Evolutionary conservation across 2,113 vertebrate species (phyloP), one percentile per base, ranked within the genome.

Genomic region (Fregetta grallaria): DNA sequence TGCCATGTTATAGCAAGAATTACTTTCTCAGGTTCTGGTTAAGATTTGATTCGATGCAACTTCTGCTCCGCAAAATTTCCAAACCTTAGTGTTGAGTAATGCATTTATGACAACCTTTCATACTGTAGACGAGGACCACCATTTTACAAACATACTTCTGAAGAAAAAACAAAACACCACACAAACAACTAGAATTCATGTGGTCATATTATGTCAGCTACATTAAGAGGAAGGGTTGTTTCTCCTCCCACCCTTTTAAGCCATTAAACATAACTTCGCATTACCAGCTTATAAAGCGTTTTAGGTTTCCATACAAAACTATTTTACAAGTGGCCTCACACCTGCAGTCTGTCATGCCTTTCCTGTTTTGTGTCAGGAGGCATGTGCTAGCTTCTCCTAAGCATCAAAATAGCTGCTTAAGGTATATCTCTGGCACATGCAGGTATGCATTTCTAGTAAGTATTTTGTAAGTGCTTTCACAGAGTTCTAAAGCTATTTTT

Each of bases 111-210:
- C n/a, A 10, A 11, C 2, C 5, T 56, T 30, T 25, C 3, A 2
- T 4, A 9, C 0, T 17, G 30, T 3, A 30, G 20, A 61, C 21
- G 2, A 3, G 6, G 5, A 30, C 2, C 0, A 18, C 7, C 13
- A 30, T 12, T 65, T 56, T 40, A 72, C 7, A 86, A 63, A 25
- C 8, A 6, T 4, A 20, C 6, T 27, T 40, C 25, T 12, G 9
- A 47, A 44, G 11, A 49, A 17, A 47, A 32, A 58, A 49, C 17
- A 40, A 8, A 55, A 34, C 5, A 15, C 22, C 12, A 44, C 15
- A 44, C 4, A 12, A 4, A 10, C 7, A 47, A 15, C 11, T 34
- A 34, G 7, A 77, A 70, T 65, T 63, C 8, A 29, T 1, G 1
- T 10, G 21, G 16, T 5, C 23, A 1, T 18, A 15, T 4, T 5